phyloP scores from a whole-genome alignment of 1,140 invertebrate genomes.

The Spodoptera litura region DNA sequence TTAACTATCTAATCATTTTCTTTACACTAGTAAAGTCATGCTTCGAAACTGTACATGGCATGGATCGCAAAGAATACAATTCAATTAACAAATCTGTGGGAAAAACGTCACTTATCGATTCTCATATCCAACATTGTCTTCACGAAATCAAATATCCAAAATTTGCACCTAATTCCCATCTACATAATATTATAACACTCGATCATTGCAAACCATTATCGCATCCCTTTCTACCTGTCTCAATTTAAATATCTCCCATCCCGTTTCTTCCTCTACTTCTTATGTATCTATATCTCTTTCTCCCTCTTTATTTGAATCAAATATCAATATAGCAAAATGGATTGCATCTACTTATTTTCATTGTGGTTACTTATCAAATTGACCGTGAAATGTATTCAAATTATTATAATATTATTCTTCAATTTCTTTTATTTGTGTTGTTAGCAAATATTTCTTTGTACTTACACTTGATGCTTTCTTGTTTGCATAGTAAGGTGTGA shows the following conservation, averaged over 20 bases:
- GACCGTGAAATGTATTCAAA: constrained; percentile 69
- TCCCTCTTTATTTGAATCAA: constrained; percentile 69
- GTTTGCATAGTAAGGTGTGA: constrained; percentile 31
- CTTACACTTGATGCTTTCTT: constrained; percentile 34
- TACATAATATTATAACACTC: constrained; percentile 6
- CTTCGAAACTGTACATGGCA: too few species aligned
- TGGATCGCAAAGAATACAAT: not conserved
- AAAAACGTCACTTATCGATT: constrained; percentile 19
- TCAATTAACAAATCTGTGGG: not conserved
- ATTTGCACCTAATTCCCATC: constrained; percentile 38
- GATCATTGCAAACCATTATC: constrained; percentile 21
- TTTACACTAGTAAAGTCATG: too few species aligned
- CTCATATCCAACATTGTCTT: constrained; percentile 2
- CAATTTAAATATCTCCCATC: constrained; percentile 39
- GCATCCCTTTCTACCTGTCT: constrained; percentile 28
- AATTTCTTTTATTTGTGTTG: constrained; percentile 12
- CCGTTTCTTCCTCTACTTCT: not conserved
- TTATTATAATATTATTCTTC: constrained; percentile 41
- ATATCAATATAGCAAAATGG: constrained; percentile 64
- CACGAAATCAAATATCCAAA: constrained; percentile 11
- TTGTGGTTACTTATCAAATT: constrained; percentile 76
- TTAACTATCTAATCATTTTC: not conserved
- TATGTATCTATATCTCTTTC: constrained; percentile 13
- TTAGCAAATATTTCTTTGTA: constrained; percentile 35
- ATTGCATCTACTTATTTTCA: constrained; percentile 49